Conservation (phyloP, 2,888 invertebrate genomes). For the Mantis religiosa region DNA sequence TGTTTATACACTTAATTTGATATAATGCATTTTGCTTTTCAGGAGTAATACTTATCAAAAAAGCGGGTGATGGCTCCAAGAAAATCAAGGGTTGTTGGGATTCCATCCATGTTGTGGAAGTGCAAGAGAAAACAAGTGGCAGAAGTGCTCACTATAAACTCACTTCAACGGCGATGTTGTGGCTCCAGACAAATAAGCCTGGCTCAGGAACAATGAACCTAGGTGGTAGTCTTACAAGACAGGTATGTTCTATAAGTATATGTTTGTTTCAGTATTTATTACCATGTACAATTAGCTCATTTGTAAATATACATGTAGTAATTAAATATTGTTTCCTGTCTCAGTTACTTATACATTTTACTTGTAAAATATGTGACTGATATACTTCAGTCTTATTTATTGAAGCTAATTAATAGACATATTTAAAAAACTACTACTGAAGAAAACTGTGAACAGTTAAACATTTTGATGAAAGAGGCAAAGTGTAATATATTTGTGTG, state of each 20-base stretch:
- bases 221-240: slow-evolving; percentile 95
- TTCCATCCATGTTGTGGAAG: slow-evolving; percentile 98
- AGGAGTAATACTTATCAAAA: slow-evolving; percentile 97
- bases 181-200: slow-evolving; percentile 96
- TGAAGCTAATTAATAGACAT: too few relatives aligned
- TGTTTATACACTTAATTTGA: neutral
- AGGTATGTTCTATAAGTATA: slow-evolving; percentile 52
- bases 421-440: too few relatives aligned
- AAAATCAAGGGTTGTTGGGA: slow-evolving; percentile 99
- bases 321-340: too few relatives aligned
- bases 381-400: too few relatives aligned
- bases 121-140: slow-evolving; percentile 92
- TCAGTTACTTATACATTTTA: too few relatives aligned
- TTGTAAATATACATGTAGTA: too few relatives aligned
- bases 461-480: too few relatives aligned
- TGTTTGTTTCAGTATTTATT: too few relatives aligned
- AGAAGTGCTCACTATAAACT: slow-evolving; percentile 96
- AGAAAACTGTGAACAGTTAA: too few relatives aligned
- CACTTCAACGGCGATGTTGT: slow-evolving; percentile 98
- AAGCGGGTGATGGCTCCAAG: slow-evolving; percentile 96
- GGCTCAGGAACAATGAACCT: slow-evolving; percentile 98
- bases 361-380: too few relatives aligned
- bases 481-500: too few relatives aligned
- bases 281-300: too few relatives aligned
- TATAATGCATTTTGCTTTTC: slow-evolving; percentile 39